A percentile compares a stretch with the other conserved stretches of the same genome.
phyloP scores from a whole-genome alignment of 2,797 vertebrate genomes.

The Silurus aristotelis region DNA sequence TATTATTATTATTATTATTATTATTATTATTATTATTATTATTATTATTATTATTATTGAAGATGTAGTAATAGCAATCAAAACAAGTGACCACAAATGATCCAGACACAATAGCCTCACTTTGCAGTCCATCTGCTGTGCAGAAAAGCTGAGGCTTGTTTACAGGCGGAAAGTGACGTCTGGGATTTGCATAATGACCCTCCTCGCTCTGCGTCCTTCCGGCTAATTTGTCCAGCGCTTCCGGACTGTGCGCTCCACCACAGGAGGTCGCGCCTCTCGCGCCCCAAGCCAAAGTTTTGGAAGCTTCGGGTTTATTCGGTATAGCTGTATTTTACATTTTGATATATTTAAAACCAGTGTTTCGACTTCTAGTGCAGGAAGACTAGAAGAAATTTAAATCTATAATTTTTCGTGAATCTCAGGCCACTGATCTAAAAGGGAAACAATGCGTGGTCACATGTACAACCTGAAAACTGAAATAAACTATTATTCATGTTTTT shows the following conservation, averaged over 20 bases:
- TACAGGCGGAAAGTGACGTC: conserved; percentile 8
- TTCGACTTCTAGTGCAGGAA: too few species aligned
- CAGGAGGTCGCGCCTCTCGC: conserved; percentile 43
- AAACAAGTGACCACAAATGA: not conserved
- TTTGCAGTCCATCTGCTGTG: not conserved
- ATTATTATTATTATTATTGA: not conserved
- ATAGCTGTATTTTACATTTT: not conserved
- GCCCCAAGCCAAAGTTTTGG: not conserved
- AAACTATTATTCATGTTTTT: too few species aligned
- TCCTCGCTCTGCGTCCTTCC: conserved; percentile 36
- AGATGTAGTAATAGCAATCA: not conserved
- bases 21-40: conserved; percentile 7
- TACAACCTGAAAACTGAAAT: too few species aligned
- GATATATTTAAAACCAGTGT: not conserved
- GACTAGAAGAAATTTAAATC: not conserved
- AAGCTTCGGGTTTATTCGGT: not conserved
- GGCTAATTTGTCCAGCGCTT: conserved; percentile 47
- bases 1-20: conserved; percentile 15
- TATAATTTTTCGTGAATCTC: not conserved
- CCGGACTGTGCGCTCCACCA: conserved; percentile 41
- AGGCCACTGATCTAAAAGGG: not conserved
- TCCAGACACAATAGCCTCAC: not conserved
- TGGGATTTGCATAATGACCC: conserved; percentile 37
- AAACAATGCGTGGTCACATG: too few species aligned
- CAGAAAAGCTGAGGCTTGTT: conserved; percentile 25